phyloP scores from a whole-genome alignment of 2,797 vertebrate species.

The Mormyrops attenuatus region DNA sequence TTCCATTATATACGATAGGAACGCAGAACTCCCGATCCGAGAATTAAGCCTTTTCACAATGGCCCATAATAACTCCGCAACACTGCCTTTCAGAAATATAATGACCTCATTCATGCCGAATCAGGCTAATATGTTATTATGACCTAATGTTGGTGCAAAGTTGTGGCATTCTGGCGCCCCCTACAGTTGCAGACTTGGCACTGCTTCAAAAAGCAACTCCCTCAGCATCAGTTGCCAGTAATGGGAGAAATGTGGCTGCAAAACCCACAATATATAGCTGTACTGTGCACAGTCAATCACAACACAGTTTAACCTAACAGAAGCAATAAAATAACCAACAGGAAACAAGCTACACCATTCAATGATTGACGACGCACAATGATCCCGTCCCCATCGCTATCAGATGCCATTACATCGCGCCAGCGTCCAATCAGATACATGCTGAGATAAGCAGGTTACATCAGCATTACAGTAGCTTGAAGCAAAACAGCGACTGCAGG shows the following conservation, averaged over 20 bases:
- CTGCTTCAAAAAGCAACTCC: not conserved
- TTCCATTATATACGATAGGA: not conserved
- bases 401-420: not conserved
- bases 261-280: not conserved
- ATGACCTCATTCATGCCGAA: constrained; percentile 41
- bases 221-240: not conserved
- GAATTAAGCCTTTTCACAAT: constrained; percentile 33
- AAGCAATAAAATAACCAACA: not conserved
- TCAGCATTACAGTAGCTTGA: not conserved
- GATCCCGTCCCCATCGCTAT: not conserved
- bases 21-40: not conserved
- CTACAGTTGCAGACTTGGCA: constrained; percentile 22
- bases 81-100: constrained; percentile 30
- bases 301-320: not conserved
- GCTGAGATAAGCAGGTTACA: not conserved
- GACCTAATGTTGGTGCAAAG: not conserved
- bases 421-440: not conserved
- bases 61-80: constrained; percentile 21
- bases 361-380: not conserved
- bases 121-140: constrained; percentile 16
- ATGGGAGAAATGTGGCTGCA: not conserved
- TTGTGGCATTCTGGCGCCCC: constrained; percentile 25
- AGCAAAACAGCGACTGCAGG: not conserved
- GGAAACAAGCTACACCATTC: not conserved
- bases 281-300: not conserved